Evolutionary conservation across 2,797 vertebrate genomes (phyloP).

Genomic region (Spinibarbus caldwelli): DNA sequence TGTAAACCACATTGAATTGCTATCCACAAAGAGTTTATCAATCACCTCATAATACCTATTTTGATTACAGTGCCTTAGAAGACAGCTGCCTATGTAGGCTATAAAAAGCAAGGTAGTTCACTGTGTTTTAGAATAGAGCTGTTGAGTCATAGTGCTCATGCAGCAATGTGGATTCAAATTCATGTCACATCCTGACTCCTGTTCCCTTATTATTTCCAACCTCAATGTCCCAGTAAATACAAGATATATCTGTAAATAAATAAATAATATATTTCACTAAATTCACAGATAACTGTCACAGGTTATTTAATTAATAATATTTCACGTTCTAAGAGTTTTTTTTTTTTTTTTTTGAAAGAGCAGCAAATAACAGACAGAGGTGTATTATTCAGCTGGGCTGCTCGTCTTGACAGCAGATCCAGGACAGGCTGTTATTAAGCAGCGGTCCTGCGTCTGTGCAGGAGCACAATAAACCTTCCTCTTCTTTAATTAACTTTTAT

Average conservation of each 20-base stretch:
- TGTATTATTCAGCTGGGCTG: conserved; percentile 64
- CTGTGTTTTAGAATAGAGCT: conserved; percentile 30
- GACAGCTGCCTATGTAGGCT: background rate
- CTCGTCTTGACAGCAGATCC: conserved; percentile 69
- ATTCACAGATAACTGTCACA: conserved; percentile 9
- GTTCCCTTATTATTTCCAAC: background rate
- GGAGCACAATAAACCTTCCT: conserved; percentile 74
- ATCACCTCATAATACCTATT: background rate
- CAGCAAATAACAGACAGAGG: conserved; percentile 51
- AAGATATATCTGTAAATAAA: background rate
- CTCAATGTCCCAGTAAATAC: background rate
- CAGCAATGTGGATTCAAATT: background rate
- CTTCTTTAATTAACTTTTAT: conserved; percentile 81
- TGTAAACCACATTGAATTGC: background rate
- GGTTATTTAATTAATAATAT: background rate
- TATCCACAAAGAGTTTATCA: background rate
- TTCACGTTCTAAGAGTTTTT: background rate
- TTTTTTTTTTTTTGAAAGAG: background rate
- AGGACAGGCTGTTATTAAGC: conserved; percentile 69
- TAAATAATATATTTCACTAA: background rate
- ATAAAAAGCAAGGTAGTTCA: conserved; percentile 9
- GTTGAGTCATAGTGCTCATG: conserved; percentile 15
- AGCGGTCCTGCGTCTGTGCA: conserved; percentile 61
- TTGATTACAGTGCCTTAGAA: background rate
- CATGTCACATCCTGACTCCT: background rate